phyloP scores from a whole-genome alignment of 2,113 vertebrate species.

The Corythaeola cristata region DNA sequence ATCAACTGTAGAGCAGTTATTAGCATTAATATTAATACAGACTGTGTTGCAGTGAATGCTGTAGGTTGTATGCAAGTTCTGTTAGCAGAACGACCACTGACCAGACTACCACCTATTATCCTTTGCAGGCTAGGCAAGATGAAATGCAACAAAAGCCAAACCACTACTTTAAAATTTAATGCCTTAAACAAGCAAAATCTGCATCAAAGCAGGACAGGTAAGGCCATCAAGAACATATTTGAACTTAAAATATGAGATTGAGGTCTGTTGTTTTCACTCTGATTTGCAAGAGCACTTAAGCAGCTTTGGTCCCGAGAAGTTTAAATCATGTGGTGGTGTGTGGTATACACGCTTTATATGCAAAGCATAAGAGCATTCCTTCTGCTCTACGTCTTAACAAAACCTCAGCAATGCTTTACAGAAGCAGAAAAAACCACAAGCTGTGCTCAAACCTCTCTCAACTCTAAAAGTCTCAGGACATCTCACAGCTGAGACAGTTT shows the following conservation, averaged over 20 bases:
- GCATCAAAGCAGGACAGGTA: neutral
- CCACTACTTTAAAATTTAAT: neutral
- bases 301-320: neutral
- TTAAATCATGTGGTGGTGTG: neutral
- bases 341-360: neutral
- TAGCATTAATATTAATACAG: neutral
- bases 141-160: neutral
- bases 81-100: neutral
- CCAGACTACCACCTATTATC: neutral
- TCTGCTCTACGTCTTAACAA: neutral
- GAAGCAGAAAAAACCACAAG: neutral
- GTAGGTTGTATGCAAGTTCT: neutral
- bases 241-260: neutral
- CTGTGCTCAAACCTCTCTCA: neutral
- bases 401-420: neutral
- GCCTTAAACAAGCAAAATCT: neutral
- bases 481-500: neutral
- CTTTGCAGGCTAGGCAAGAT: neutral
- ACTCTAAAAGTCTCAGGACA: neutral
- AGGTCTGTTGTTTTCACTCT: neutral
- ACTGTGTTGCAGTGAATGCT: neutral
- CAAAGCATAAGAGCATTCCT: neutral
- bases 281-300: neutral
- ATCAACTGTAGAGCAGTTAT: neutral
- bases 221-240: neutral